Percentiles rank a stretch among this genome's conserved stretches.
These are phyloP conservation scores for Anodontia alba DNA, from an alignment of 2,888 invertebrate species.

Conservation along the genomic window DNA sequence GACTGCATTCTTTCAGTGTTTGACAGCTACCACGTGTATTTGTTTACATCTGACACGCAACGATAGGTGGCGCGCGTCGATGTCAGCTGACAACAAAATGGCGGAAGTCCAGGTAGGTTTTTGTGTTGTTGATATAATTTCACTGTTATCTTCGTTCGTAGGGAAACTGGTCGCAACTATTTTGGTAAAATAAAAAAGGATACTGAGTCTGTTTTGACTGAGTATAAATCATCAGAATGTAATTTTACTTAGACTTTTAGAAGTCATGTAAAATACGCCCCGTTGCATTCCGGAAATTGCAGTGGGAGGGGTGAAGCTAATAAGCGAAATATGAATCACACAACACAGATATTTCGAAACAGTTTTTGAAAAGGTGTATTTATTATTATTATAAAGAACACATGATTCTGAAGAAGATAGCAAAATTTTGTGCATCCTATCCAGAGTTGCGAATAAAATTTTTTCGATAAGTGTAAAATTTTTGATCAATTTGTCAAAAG, in stretches of 20 bases:
- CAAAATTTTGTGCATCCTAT: no score
- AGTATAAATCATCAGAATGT: not conserved
- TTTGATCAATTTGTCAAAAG: no score
- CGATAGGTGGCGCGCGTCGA: constrained; percentile 6
- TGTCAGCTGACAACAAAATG: constrained; percentile 64
- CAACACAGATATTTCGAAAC: not conserved
- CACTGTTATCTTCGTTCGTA: not conserved
- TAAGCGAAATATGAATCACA: not conserved
- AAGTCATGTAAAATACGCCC: not conserved
- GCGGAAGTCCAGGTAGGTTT: constrained; percentile 60
- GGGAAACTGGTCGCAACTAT: not conserved
- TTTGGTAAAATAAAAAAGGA: not conserved
- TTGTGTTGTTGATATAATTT: constrained; percentile 28
- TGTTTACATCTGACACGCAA: not conserved
- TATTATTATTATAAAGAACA: no score
- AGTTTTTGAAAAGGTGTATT: no score
- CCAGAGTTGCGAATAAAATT: no score
- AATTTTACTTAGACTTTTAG: not conserved
- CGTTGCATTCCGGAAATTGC: not conserved
- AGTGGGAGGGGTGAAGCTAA: not conserved
- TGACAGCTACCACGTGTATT: constrained; percentile 2
- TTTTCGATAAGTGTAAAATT: no score
- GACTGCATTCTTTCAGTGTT: no score
- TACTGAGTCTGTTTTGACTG: not conserved
- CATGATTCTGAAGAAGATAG: no score